A percentile compares a stretch with the other conserved stretches of the same genome.
Evolutionary conservation across 2,797 vertebrate species (phyloP).

Genomic region (Eidolon dupreanum): DNA sequence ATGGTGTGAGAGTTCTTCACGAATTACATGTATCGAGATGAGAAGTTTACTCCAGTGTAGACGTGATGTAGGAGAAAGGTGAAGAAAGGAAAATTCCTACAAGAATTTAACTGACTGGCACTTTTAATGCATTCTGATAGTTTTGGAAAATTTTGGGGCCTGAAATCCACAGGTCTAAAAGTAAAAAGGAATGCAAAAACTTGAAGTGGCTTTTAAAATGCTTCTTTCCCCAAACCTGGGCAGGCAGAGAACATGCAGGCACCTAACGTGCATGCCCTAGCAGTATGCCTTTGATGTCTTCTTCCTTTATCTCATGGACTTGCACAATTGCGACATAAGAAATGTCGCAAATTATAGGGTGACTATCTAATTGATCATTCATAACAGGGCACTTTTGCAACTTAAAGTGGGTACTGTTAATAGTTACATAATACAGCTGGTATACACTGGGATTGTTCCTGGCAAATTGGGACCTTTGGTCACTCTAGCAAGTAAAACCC

Average conservation of each 20-base stretch:
- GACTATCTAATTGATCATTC: background rate
- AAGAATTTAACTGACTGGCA: background rate
- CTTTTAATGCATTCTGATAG: slow-evolving; percentile 49
- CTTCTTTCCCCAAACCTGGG: background rate
- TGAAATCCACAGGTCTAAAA: background rate
- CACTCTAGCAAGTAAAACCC: background rate
- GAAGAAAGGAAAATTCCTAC: background rate
- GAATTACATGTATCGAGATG: background rate
- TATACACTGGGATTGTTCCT: background rate
- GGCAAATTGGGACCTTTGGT: background rate
- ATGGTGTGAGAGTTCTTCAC: background rate
- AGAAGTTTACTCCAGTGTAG: background rate
- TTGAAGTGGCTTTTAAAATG: background rate
- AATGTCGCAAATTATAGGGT: background rate
- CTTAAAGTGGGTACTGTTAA: background rate
- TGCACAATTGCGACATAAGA: background rate
- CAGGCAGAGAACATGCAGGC: background rate
- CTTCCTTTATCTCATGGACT: background rate
- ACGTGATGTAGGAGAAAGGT: background rate
- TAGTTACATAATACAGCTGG: background rate
- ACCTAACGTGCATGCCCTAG: background rate
- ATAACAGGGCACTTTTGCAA: background rate
- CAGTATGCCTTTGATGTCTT: background rate
- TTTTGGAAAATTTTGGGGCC: slow-evolving; percentile 44
- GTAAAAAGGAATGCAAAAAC: background rate